Conservation (phyloP, 2,113 vertebrate genomes). For the Trachemys scripta region DNA sequence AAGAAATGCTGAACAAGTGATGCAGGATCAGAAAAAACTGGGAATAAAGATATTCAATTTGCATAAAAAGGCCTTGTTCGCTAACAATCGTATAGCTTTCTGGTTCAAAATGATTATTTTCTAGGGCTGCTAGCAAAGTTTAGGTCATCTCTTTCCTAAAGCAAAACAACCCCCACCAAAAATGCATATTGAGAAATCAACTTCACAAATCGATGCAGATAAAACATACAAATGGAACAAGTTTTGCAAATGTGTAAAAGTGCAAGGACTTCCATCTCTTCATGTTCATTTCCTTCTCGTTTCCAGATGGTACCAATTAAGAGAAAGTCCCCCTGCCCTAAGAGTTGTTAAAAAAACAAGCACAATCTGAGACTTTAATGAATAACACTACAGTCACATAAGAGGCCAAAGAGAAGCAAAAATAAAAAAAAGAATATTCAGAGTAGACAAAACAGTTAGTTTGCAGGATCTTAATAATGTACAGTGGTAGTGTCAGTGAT, state of each 20-base stretch:
- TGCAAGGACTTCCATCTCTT: background rate
- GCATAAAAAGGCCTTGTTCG: background rate
- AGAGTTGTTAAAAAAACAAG: constrained; percentile 72
- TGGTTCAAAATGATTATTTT: background rate
- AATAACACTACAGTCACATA: constrained; percentile 67
- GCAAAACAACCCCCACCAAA: constrained; percentile 11
- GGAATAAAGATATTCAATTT: constrained; percentile 56
- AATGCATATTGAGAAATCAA: background rate
- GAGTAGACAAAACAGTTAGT: constrained; percentile 34
- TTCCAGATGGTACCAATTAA: constrained; percentile 76
- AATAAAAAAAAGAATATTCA: constrained; percentile 30
- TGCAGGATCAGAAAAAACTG: constrained; percentile 3
- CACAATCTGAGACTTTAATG: constrained; percentile 71
- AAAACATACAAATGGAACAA: background rate
- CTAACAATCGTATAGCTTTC: background rate
- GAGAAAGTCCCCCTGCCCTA: constrained; percentile 70
- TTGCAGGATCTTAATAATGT: background rate
- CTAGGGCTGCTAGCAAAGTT: constrained; percentile 14
- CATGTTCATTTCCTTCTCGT: constrained; percentile 19
- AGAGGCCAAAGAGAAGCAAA: constrained; percentile 63
- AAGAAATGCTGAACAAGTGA: constrained; percentile 43
- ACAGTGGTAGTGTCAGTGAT: constrained; percentile 8
- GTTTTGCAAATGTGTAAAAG: constrained; percentile 39
- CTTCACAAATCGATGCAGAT: background rate
- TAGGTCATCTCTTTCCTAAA: background rate